Base-by-base conservation (phyloP, 2,113 vertebrate genomes). In the Cyphomyrus plagiostoma region DNA sequence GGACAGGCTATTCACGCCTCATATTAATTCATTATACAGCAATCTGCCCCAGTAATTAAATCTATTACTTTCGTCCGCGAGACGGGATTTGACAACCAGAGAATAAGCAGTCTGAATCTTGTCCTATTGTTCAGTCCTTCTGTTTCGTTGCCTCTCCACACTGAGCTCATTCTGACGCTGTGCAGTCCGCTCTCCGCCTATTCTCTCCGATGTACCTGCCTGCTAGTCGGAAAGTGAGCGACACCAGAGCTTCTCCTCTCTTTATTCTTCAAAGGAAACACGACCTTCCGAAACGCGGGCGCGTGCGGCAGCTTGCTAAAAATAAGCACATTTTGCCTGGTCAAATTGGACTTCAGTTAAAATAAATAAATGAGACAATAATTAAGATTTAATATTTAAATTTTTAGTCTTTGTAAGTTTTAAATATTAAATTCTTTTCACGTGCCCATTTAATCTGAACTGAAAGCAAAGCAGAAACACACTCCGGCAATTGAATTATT, bases 161-260 rank as follows among this genome's bases (percentile, higher is more conserved):
- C n/a, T 3, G 62, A 30, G 62, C 90, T 87, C 92, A 92, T 92
- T 89, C 91, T 93, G 92, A 93, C 91, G 92, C 94, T 93, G 93
- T 84, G 77, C 92, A 92, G 93, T 95, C 94, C 93, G 93, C 90
- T 90, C 90, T 93, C 92, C 88, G 94, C 94, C 91, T 93, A 92
- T 92, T 93, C 92, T 93, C 91, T 94, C 91, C 95, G 93, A 95
- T 92, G 94, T 94, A 93, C 92, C 92, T 92, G 92, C 94, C 94
- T 93, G 91, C 92, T 92, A 82, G 91, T 90, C 58, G 90, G 92
- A 89, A 9, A 82, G 93, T 89, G 90, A 95, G 91, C 86, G 30
- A 11, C 45, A 92, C 90, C 91, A 92, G 89, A 82, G 89, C 80
- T 86, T 91, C 90, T 89, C 90, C 91, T 93, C n/a, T 66, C 42